Evolutionary conservation across 1,140 invertebrate species (phyloP).

Genomic region (Procambarus virginalis): DNA sequence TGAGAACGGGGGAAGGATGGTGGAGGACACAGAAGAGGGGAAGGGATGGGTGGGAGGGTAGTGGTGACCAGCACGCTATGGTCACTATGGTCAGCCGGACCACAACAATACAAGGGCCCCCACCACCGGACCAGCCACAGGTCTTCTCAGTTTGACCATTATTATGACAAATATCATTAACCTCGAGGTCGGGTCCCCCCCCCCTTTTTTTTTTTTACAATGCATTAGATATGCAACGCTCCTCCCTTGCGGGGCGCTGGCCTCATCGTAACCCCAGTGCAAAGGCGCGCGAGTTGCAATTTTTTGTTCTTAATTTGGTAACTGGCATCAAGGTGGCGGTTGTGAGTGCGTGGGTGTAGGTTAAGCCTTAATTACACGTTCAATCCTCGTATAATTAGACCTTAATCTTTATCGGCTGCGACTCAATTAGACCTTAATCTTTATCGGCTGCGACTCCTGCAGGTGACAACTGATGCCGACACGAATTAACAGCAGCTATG

Average conservation of each 20-base stretch:
- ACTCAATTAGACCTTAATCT: slow-evolving; percentile 64
- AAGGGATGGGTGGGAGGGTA: neutral
- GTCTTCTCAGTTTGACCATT: no score
- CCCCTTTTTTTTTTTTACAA: no score
- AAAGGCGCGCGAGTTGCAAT: no score
- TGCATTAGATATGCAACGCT: no score
- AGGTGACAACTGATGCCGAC: slow-evolving; percentile 60
- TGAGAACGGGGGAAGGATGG: no score
- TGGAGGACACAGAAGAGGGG: no score
- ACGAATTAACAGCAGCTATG: slow-evolving; percentile 48
- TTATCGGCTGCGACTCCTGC: slow-evolving; percentile 50
- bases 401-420: slow-evolving; percentile 60
- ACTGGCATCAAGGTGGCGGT: neutral
- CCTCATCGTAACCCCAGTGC: no score
- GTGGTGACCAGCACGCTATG: neutral
- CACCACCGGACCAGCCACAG: no score
- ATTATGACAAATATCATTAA: no score
- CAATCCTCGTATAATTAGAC: slow-evolving; percentile 57
- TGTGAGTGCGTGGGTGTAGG: slow-evolving; percentile 6
- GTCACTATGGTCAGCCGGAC: neutral
- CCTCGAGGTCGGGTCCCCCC: no score
- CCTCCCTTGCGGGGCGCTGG: no score
- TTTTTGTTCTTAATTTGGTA: neutral
- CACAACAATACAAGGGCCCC: neutral
- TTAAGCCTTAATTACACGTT: slow-evolving; percentile 48